Percentiles rank a stretch among this genome's conserved stretches.
Conservation (phyloP, 2,888 invertebrate genomes). For the Stenolophus ochropezus region DNA sequence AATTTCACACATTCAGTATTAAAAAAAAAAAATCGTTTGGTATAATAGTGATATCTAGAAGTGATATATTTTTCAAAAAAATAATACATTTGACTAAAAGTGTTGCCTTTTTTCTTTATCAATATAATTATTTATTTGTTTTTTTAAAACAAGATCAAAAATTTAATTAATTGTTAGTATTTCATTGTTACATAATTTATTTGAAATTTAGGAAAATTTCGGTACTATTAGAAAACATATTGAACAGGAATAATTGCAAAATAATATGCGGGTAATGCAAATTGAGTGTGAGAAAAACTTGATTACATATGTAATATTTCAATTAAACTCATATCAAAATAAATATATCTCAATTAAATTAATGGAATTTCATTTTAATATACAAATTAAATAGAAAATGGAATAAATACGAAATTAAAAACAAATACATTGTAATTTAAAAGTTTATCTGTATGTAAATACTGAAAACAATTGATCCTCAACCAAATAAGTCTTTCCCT, state of each 20-base stretch:
- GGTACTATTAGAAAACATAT: not conserved
- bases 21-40: too few species aligned
- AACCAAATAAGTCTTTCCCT: not conserved
- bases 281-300: conserved; percentile 10
- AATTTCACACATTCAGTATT: too few species aligned
- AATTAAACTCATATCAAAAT: conserved; percentile 32
- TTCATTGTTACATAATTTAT: not conserved
- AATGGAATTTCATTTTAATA: conserved; percentile 36
- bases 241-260: not conserved
- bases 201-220: not conserved
- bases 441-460: conserved; percentile 24
- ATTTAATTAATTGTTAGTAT: not conserved
- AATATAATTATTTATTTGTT: too few species aligned
- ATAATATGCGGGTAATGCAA: not conserved
- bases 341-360: conserved; percentile 35
- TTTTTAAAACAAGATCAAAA: too few species aligned
- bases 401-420: conserved; percentile 20
- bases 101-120: too few species aligned
- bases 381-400: conserved; percentile 33
- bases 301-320: conserved; percentile 34
- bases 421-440: conserved; percentile 32
- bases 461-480: conserved; percentile 29
- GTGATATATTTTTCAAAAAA: too few species aligned
- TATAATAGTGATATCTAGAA: too few species aligned
- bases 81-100: too few species aligned